These are phyloP conservation scores for Leucophenga montana DNA, from an alignment of 2,888 invertebrate genomes.

Conservation along the genomic window DNA sequence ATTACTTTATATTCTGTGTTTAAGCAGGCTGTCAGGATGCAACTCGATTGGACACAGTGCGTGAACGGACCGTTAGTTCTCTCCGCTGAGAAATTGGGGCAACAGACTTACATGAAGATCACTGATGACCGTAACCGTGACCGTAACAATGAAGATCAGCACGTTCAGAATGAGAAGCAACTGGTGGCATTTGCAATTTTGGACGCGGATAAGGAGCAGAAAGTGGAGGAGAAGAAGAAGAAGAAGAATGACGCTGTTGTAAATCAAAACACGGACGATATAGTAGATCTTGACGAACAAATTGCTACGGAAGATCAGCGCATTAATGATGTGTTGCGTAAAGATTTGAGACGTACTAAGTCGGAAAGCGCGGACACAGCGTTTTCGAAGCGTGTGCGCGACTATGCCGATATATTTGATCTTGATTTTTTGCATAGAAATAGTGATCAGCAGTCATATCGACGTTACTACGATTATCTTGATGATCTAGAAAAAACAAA, in stretches of 20 bases:
- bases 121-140: not conserved
- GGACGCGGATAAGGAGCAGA: not conserved
- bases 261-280: not conserved
- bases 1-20: no score
- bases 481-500: not conserved
- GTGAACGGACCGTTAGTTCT: no score
- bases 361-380: no score
- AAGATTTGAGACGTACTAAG: not conserved
- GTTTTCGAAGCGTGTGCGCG: not conserved
- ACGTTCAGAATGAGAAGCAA: not conserved
- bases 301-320: not conserved
- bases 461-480: constrained; percentile 8
- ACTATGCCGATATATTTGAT: not conserved
- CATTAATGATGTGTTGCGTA: not conserved
- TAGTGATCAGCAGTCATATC: not conserved
- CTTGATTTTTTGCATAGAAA: not conserved
- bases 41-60: not conserved
- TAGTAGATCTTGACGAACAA: not conserved
- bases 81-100: no score
- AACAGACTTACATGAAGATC: no score
- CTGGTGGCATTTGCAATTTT: no score
- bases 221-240: not conserved
- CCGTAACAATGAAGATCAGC: not conserved
- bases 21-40: no score
- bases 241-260: not conserved